These are phyloP conservation scores for Diarsia mendica DNA, from an alignment of 2,888 invertebrate genomes.

Conservation along the genomic window DNA sequence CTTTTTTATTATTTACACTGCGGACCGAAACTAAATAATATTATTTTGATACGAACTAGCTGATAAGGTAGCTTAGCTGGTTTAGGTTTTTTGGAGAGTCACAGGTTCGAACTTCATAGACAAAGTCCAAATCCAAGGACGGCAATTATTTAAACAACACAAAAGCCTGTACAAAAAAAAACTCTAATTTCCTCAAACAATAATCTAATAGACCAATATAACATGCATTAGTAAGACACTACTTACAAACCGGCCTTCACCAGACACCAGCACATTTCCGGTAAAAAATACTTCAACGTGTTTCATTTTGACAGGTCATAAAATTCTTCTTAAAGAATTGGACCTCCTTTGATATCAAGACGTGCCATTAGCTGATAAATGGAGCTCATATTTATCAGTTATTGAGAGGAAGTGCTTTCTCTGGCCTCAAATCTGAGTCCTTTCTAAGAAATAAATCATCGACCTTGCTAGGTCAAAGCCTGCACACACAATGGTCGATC, in stretches of 20 bases:
- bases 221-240: constrained; percentile 28
- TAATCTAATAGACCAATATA: constrained; percentile 37
- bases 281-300: constrained; percentile 22
- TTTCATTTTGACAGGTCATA: constrained; percentile 23
- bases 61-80: too few species aligned
- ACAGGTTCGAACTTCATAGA: background rate
- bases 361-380: constrained; percentile 28
- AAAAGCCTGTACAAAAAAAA: constrained; percentile 18
- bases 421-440: constrained; percentile 57
- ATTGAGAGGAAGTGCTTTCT: constrained; percentile 56
- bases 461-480: constrained; percentile 72
- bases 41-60: background rate
- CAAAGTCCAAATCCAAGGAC: constrained; percentile 15
- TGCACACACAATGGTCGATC: constrained; percentile 48
- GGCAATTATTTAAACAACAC: constrained; percentile 26
- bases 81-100: background rate
- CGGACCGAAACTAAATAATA: background rate
- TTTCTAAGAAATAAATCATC: constrained; percentile 68
- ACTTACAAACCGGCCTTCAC: constrained; percentile 46
- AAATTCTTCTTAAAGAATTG: background rate
- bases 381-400: constrained; percentile 34
- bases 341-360: constrained; percentile 16
- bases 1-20: background rate
- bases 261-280: constrained; percentile 29
- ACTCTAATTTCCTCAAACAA: constrained; percentile 45